These are phyloP conservation scores for Nettapus auritus DNA, from an alignment of 2,113 vertebrate species.

Conservation along the genomic window DNA sequence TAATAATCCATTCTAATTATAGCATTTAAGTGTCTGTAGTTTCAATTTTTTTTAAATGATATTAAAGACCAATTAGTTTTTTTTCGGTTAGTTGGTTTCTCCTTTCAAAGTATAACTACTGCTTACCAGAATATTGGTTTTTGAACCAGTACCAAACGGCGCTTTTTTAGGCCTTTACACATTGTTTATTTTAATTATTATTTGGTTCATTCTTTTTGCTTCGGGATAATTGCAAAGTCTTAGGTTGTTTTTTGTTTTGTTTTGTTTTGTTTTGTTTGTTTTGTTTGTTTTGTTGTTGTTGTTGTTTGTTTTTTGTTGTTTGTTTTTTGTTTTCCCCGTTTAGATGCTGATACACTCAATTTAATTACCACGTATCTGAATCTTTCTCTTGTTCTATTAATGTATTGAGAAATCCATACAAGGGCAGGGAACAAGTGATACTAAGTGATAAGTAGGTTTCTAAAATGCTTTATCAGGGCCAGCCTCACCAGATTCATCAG, in stretches of 20 bases:
- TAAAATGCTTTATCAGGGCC: fast-evolving
- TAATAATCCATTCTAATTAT: neutral
- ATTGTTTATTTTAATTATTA: neutral
- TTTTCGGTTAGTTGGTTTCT: neutral
- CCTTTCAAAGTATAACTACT: neutral
- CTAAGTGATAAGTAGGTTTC: neutral
- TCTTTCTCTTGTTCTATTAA: neutral
- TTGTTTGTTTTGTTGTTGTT: no score
- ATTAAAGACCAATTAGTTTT: neutral
- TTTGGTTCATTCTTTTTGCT: neutral
- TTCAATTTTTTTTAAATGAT: neutral
- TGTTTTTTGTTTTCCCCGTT: neutral
- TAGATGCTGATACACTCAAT: neutral
- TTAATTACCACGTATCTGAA: neutral
- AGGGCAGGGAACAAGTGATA: neutral
- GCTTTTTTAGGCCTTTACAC: neutral
- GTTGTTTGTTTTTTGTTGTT: neutral
- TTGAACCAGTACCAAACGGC: neutral
- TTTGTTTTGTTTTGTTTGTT: no score
- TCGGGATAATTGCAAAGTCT: neutral
- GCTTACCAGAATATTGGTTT: neutral
- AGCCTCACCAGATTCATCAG: neutral
- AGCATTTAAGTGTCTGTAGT: neutral
- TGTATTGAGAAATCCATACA: neutral
- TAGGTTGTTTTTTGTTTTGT: neutral